These are phyloP conservation scores for Butorides virescens DNA, from an alignment of 2,113 vertebrate species.

Conservation along the genomic window DNA sequence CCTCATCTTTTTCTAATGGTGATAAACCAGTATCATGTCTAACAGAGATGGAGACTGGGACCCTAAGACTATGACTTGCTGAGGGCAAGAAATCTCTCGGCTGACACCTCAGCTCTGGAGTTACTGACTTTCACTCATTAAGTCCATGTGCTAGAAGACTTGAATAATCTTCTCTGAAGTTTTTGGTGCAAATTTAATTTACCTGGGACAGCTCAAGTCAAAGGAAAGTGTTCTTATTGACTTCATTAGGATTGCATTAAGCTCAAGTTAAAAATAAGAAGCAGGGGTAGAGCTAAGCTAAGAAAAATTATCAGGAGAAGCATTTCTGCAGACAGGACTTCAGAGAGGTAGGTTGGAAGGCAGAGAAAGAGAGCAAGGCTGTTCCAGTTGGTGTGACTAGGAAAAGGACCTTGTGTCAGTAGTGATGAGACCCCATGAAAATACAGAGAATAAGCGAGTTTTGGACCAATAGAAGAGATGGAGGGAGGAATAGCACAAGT, in stretches of 20 bases:
- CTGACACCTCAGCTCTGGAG: not conserved
- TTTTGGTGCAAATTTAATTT: not conserved
- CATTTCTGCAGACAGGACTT: not conserved
- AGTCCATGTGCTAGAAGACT: not conserved
- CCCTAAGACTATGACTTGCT: not conserved
- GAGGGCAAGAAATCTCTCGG: not conserved
- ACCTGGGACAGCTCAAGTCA: not conserved
- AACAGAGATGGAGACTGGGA: not conserved
- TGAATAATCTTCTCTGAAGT: not conserved
- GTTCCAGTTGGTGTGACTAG: not conserved
- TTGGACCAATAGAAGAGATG: not conserved
- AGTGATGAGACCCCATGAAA: not conserved
- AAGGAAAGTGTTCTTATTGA: not conserved
- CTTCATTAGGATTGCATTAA: not conserved
- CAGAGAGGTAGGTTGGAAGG: not conserved
- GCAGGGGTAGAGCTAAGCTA: not conserved
- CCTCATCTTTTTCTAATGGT: not conserved
- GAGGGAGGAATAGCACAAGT: not conserved
- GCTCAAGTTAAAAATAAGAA: not conserved
- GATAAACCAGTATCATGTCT: not conserved
- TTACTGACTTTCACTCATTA: not conserved
- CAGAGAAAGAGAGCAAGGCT: not conserved
- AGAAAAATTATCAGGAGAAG: not conserved
- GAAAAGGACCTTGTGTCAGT: not conserved
- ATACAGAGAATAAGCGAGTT: not conserved